Percentiles rank a stretch among this genome's conserved stretches.
Evolutionary conservation across 2,888 invertebrate genomes (phyloP).

Genomic region (Cancer borealis): DNA sequence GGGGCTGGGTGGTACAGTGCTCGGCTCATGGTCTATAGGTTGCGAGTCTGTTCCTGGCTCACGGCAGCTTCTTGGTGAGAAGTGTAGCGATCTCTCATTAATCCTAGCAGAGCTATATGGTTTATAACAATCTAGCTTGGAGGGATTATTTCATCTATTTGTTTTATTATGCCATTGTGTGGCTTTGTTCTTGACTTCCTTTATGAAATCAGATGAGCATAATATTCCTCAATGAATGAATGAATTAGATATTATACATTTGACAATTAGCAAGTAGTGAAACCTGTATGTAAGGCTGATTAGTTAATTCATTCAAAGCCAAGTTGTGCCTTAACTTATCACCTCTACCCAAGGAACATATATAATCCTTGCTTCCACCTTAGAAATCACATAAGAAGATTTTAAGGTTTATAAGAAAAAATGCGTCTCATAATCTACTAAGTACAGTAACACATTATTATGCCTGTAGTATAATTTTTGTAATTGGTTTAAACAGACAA

Average conservation of each 20-base stretch:
- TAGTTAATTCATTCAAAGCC: background rate
- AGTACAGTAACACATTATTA: background rate
- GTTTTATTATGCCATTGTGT: no score
- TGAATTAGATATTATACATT: background rate
- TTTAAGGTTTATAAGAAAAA: background rate
- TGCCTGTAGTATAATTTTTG: background rate
- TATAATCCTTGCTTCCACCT: background rate
- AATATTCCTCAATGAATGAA: no score
- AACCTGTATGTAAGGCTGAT: background rate
- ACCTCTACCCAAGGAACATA: background rate
- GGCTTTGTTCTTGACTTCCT: background rate
- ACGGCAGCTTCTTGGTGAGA: no score
- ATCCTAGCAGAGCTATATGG: no score
- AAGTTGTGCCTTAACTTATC: slow-evolving; percentile 22
- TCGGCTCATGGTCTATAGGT: no score
- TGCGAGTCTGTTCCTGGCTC: no score
- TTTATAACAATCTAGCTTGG: no score
- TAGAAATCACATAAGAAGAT: background rate
- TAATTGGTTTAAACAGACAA: background rate
- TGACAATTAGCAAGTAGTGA: background rate
- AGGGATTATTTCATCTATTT: no score
- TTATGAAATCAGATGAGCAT: background rate
- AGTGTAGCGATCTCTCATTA: no score
- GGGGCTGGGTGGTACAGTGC: no score
- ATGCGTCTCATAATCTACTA: background rate